Percentiles rank a stretch among this genome's conserved stretches.
Conservation (phyloP, 2,797 vertebrate genomes). For the Graptemys geographica region DNA sequence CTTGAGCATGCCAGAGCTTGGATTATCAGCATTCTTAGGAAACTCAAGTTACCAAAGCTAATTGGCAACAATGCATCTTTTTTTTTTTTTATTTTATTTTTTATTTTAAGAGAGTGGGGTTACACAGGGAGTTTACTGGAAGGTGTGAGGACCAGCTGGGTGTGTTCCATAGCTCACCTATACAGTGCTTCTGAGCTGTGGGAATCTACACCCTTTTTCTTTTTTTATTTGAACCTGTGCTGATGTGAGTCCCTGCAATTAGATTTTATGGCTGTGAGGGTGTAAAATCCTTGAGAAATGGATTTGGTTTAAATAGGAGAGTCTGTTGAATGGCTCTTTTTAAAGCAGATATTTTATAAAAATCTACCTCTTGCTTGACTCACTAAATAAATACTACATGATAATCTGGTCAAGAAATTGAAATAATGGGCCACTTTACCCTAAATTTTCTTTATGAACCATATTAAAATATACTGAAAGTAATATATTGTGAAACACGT, state of each 20-base stretch:
- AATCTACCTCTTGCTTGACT: too few relatives aligned
- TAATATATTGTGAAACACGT: not conserved
- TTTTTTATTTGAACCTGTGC: not conserved
- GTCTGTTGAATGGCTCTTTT: too few relatives aligned
- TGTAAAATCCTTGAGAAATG: too few relatives aligned
- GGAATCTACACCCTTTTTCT: not conserved
- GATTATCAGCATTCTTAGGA: not conserved
- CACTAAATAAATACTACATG: too few relatives aligned
- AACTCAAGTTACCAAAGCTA: conserved; percentile 8
- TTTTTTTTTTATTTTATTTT: not conserved
- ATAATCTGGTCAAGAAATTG: too few relatives aligned
- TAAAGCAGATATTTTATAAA: too few relatives aligned
- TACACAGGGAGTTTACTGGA: not conserved
- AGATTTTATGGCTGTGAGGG: too few relatives aligned
- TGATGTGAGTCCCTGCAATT: not conserved
- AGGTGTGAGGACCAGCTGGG: not conserved
- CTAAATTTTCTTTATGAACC: not conserved
- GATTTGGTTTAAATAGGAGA: too few relatives aligned
- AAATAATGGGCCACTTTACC: too few relatives aligned
- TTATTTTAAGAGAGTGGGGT: not conserved
- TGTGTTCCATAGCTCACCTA: not conserved
- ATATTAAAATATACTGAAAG: not conserved
- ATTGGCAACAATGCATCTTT: not conserved
- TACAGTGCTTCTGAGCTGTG: not conserved
- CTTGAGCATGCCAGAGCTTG: not conserved